Conservation (phyloP, 2,797 vertebrate genomes). For the Neomorphus geoffroyi region DNA sequence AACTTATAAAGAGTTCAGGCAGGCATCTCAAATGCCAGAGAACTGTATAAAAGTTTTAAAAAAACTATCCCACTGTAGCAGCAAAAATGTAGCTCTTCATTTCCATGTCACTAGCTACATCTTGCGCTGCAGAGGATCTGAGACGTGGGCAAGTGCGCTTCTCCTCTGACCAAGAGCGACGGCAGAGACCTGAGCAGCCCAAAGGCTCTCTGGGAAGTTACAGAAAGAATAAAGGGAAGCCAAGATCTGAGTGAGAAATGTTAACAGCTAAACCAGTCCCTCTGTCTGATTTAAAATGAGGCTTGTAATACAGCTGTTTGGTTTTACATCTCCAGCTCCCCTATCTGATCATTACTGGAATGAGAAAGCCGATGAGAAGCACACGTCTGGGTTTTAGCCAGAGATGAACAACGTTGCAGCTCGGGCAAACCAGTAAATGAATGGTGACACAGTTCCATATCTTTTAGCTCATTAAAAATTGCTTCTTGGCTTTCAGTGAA, state of each 20-base stretch:
- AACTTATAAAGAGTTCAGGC: background rate
- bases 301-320: background rate
- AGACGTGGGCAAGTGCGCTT: accelerated
- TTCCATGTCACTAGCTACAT: background rate
- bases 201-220: accelerated
- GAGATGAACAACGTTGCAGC: background rate
- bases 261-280: background rate
- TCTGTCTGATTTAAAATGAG: background rate
- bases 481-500: background rate
- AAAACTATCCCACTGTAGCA: background rate
- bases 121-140: accelerated
- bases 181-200: background rate
- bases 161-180: accelerated
- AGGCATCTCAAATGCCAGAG: background rate
- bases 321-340: background rate
- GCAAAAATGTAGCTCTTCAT: background rate
- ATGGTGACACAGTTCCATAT: background rate
- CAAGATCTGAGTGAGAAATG: background rate
- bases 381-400: background rate
- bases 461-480: background rate
- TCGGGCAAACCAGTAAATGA: background rate
- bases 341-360: background rate
- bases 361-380: background rate
- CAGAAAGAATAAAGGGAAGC: background rate
- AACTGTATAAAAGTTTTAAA: background rate